These are phyloP conservation scores for Deroptyus accipitrinus DNA, from an alignment of 2,113 vertebrate genomes.

Conservation along the genomic window DNA sequence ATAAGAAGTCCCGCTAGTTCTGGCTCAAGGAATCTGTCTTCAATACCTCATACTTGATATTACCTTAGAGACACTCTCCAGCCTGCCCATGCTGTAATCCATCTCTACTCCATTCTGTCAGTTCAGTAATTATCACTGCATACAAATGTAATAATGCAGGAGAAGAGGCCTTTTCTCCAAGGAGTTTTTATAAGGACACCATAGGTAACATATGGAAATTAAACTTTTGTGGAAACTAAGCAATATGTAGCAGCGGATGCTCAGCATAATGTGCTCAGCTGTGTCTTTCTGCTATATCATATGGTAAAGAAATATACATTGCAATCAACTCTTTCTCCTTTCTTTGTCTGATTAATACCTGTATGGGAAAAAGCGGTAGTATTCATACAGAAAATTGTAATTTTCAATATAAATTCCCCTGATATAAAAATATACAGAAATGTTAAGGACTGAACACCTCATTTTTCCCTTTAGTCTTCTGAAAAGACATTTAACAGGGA, in stretches of 20 bases:
- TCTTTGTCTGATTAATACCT: not conserved
- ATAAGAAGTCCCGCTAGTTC: not conserved
- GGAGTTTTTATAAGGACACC: not conserved
- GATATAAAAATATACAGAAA: not conserved
- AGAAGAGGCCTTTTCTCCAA: not conserved
- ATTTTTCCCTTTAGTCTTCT: not conserved
- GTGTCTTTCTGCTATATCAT: not conserved
- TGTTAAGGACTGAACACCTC: not conserved
- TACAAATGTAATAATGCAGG: not conserved
- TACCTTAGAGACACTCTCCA: conserved; percentile 1
- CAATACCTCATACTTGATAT: not conserved
- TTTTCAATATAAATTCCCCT: not conserved
- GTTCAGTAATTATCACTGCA: conserved; percentile 28
- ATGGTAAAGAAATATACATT: not conserved
- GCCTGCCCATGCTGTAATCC: not conserved
- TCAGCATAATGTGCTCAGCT: not conserved
- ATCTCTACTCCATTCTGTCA: not conserved
- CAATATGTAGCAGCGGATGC: not conserved
- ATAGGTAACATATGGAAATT: not conserved
- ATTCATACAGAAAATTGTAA: not conserved
- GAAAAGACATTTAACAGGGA: not conserved
- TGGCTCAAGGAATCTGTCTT: not conserved
- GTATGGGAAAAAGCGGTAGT: not conserved
- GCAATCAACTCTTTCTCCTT: not conserved
- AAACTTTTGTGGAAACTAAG: not conserved